Conservation (phyloP, 2,888 invertebrate genomes). For the Gerris lacustris region DNA sequence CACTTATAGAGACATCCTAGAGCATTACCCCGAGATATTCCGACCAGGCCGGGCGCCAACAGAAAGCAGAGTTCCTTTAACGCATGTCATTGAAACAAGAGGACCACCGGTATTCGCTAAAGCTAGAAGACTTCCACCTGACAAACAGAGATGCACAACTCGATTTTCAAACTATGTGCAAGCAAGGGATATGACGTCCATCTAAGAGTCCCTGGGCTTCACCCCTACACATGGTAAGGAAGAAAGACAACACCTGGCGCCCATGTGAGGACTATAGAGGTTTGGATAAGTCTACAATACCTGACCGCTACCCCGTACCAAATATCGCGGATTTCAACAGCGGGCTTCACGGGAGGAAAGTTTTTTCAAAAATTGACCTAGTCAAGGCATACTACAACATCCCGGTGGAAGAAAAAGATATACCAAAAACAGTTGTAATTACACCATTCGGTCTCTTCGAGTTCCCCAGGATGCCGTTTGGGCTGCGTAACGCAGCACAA, state of each 20-base stretch:
- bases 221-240: constrained; percentile 33
- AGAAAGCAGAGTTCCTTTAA: background rate
- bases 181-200: constrained; percentile 36
- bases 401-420: background rate
- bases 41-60: background rate
- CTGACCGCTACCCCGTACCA: constrained; percentile 32
- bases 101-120: constrained; percentile 15
- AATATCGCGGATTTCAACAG: constrained; percentile 25
- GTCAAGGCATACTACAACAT: background rate
- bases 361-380: background rate
- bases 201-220: constrained; percentile 36
- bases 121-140: constrained; percentile 12
- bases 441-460: background rate
- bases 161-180: constrained; percentile 34
- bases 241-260: constrained; percentile 27
- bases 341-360: constrained; percentile 6
- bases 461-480: constrained; percentile 2
- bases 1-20: background rate
- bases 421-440: background rate
- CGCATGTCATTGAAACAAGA: constrained; percentile 15
- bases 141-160: constrained; percentile 33
- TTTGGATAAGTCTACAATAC: constrained; percentile 30
- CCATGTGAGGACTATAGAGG: constrained; percentile 31
- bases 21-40: background rate
- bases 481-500: background rate